Conservation (phyloP, 2,113 vertebrate genomes). For the Anarhynchus alexandrinus region DNA sequence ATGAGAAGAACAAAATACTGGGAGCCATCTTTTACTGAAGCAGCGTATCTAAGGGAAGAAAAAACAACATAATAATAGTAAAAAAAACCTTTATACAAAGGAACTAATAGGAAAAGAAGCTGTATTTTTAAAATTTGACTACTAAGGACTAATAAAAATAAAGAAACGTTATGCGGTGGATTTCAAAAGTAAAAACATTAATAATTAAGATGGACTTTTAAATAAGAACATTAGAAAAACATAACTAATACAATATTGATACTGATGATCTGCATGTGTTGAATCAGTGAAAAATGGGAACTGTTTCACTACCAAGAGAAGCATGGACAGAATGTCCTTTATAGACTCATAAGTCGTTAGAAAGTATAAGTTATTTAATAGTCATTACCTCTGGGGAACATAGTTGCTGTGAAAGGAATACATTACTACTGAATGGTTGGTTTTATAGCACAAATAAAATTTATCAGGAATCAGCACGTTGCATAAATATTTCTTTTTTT, state of each 20-base stretch:
- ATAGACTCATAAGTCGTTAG: background rate
- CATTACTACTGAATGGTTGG: background rate
- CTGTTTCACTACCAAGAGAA: background rate
- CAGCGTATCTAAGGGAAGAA: conserved; percentile 81
- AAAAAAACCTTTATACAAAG: background rate
- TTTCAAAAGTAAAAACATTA: background rate
- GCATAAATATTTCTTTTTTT: background rate
- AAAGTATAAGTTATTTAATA: background rate
- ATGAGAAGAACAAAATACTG: conserved; percentile 97
- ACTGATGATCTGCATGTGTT: background rate
- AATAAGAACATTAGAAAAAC: background rate
- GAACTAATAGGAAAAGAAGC: background rate
- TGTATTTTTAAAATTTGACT: background rate
- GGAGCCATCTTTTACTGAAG: conserved; percentile 92
- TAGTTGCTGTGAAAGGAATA: background rate
- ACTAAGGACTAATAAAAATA: background rate
- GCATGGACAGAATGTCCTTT: background rate
- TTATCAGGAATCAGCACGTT: background rate
- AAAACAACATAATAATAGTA: background rate
- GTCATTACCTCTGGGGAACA: background rate
- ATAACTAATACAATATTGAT: background rate
- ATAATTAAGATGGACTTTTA: background rate
- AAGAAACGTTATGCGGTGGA: background rate
- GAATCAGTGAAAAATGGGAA: background rate
- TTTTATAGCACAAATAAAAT: background rate